Conservation (phyloP, 2,797 vertebrate genomes). For the Spinus pinus region DNA sequence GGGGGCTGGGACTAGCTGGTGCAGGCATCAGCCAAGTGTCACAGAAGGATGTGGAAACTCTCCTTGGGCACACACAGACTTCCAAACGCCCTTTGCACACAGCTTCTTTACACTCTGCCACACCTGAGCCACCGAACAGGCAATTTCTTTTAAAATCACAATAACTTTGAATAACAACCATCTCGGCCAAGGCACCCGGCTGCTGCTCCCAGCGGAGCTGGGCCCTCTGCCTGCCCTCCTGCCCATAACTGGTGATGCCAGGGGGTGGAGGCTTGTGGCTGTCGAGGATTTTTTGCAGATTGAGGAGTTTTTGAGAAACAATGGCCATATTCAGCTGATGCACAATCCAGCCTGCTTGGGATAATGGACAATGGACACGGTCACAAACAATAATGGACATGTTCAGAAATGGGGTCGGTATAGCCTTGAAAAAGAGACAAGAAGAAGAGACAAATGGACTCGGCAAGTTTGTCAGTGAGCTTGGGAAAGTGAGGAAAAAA, state of each 20-base stretch:
- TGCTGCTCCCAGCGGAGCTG: background rate
- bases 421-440: too few species aligned
- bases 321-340: too few species aligned
- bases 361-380: too few species aligned
- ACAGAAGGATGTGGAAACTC: too few species aligned
- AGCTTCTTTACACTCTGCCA: background rate
- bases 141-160: background rate
- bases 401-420: too few species aligned
- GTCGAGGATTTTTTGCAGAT: too few species aligned
- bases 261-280: rapidly evolving
- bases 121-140: background rate
- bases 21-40: background rate
- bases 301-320: too few species aligned
- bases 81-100: background rate
- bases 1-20: background rate
- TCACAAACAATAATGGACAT: too few species aligned
- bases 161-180: background rate
- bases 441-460: too few species aligned
- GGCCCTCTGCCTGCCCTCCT: background rate
- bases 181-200: background rate
- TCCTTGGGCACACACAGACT: background rate
- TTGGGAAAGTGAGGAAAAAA: too few species aligned
- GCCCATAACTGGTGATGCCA: rapidly evolving
- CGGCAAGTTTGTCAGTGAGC: too few species aligned
- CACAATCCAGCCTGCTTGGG: too few species aligned